Conservation (phyloP, 2,113 vertebrate species). For the Caranx ignobilis region DNA sequence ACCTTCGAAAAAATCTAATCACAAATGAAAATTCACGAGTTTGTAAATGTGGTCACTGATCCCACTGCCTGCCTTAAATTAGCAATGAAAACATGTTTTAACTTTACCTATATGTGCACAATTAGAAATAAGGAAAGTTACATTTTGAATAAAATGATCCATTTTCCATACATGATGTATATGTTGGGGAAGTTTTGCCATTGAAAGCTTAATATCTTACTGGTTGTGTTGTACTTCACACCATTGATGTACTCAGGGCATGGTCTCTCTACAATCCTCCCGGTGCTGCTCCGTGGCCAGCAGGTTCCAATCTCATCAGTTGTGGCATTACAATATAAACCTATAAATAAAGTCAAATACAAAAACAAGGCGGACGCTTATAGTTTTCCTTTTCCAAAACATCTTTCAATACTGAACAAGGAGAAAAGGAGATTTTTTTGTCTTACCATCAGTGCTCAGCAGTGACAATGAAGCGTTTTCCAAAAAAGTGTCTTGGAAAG, state of each 20-base stretch:
- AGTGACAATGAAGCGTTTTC: slow-evolving; percentile 86
- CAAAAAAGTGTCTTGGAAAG: slow-evolving; percentile 86
- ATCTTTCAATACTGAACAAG: background rate
- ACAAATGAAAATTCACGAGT: background rate
- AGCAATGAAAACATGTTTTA: background rate
- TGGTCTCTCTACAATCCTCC: slow-evolving; percentile 92
- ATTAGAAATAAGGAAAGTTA: background rate
- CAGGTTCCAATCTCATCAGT: slow-evolving; percentile 98
- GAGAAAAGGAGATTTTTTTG: background rate
- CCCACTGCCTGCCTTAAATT: background rate
- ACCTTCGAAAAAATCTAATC: background rate
- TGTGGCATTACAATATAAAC: slow-evolving; percentile 93
- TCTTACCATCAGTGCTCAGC: slow-evolving; percentile 89
- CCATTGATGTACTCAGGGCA: slow-evolving; percentile 98
- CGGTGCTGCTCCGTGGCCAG: slow-evolving; percentile 92
- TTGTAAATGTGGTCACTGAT: background rate
- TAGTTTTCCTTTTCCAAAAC: slow-evolving; percentile 1
- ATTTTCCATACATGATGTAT: background rate
- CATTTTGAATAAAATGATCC: background rate
- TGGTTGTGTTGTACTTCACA: slow-evolving; percentile 96
- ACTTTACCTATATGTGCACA: background rate
- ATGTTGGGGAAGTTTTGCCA: slow-evolving; percentile 41
- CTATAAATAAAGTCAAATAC: slow-evolving; percentile 53
- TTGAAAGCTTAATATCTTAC: slow-evolving; percentile 84
- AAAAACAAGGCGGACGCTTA: background rate